Base-by-base conservation (phyloP, 2,888 invertebrate genomes). In the Drosophila ustulata region DNA sequence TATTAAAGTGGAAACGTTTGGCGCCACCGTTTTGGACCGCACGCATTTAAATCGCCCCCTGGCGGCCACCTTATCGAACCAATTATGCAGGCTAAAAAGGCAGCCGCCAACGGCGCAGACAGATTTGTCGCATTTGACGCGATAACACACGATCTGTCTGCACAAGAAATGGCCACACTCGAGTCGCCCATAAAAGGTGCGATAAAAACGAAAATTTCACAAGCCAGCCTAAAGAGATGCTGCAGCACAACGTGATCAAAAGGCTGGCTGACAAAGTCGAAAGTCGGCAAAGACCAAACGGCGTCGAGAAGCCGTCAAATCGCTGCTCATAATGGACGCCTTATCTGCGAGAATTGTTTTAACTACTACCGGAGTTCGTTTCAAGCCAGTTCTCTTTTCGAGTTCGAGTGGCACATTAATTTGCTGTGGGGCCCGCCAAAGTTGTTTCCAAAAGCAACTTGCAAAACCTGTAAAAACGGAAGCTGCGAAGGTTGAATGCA, bases 281-380 rank as follows among this genome's bases (percentile, higher is more conserved):
- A 37, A 37, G 56, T 39, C 55, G 90, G 90, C 88, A 81, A 89
- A 89, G 80, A 88, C 88, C 80, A 90, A 90, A 90, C 85, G 76
- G 63, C 74, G 75, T 75, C 79, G 37, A 37, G 82, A 88, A 90
- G 90, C 90, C 90, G 90, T 90, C 90, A 90, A 90, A 90, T 90
- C 84, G 90, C 89, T 90, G 90, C 86, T 90, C 90, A 90, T 90
- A 90, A 90, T 90, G 90, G 90, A 90, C 80, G 90, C 82, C 83
- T 89, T 89, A 89, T 89, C 89, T 75, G 68, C 68, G 69, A 89
- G 86, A 90, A 90, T 89, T 89, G 91, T 88, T 90, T 90, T 89
- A 90, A 89, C 90, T 90, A 90, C 90, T 88, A 84, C 83, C 77
- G 90, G 91, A 90, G 83, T 90, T 90, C 73, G 86, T 80, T 85